These are phyloP conservation scores for Venustoraphidia nigricollis DNA, from an alignment of 2,888 invertebrate species.

Conservation along the genomic window DNA sequence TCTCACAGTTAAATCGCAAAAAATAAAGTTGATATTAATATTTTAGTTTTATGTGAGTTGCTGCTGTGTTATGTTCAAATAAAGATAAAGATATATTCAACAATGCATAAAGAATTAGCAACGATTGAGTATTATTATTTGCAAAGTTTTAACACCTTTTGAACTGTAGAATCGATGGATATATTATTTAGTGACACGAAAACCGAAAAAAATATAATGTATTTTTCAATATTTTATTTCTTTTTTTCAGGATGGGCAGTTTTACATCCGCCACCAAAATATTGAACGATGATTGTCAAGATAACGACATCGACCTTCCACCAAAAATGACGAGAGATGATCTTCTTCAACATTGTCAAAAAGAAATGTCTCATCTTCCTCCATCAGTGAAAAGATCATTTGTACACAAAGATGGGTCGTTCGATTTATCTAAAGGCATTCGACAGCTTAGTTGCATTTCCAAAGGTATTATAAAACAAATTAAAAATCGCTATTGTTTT, in stretches of 20 bases:
- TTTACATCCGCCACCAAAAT: constrained; percentile 52
- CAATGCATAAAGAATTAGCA: too few relatives aligned
- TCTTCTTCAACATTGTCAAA: constrained; percentile 36
- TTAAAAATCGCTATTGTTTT: too few relatives aligned
- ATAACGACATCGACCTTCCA: constrained; percentile 35
- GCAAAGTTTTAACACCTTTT: too few relatives aligned
- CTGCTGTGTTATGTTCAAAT: too few relatives aligned
- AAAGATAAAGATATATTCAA: too few relatives aligned
- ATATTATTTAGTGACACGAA: neutral
- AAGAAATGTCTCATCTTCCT: constrained; percentile 28
- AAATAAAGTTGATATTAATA: too few relatives aligned
- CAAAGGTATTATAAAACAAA: constrained; percentile 21
- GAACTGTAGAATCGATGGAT: too few relatives aligned
- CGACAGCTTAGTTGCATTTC: constrained; percentile 29
- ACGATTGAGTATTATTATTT: too few relatives aligned
- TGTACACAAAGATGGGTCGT: constrained; percentile 13
- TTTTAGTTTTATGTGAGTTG: too few relatives aligned
- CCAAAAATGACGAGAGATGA: constrained; percentile 31
- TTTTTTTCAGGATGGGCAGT: constrained; percentile 50
- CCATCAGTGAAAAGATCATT: constrained; percentile 30
- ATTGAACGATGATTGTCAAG: constrained; percentile 43
- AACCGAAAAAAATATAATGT: neutral
- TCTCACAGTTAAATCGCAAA: too few relatives aligned
- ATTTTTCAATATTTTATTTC: constrained; percentile 6
- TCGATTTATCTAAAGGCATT: constrained; percentile 9